A percentile compares a stretch with the other conserved stretches of the same genome.
These are phyloP conservation scores for Stegophylla sp. DNA, from an alignment of 2,888 invertebrate species.

Conservation along the genomic window DNA sequence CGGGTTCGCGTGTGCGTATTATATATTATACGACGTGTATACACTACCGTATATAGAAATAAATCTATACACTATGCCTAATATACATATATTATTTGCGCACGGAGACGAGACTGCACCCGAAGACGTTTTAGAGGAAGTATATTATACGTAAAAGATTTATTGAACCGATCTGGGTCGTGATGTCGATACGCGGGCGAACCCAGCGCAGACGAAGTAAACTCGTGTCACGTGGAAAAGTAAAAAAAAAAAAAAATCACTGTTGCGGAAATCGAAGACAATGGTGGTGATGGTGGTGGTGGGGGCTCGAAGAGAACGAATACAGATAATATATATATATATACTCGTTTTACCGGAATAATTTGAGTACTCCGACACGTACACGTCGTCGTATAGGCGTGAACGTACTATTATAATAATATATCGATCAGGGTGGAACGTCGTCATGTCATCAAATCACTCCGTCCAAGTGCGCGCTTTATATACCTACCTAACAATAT, in stretches of 20 bases:
- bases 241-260: constrained; percentile 22
- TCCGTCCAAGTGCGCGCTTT: not conserved
- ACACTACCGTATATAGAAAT: no score
- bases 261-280: constrained; percentile 24
- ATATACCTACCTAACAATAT: not conserved
- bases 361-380: constrained; percentile 5
- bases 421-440: not conserved
- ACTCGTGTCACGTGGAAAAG: constrained; percentile 4
- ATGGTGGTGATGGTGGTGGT: not conserved
- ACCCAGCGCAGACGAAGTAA: no score
- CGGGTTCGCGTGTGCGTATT: no score
- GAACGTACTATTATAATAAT: no score
- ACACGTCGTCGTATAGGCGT: no score
- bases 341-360: constrained; percentile 17
- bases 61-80: no score
- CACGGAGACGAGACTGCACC: not conserved
- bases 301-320: no score
- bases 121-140: not conserved
- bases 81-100: no score
- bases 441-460: not conserved
- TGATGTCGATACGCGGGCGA: not conserved
- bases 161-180: constrained; percentile 34
- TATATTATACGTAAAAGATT: not conserved
- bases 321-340: no score
- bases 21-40: not conserved